phyloP scores from a whole-genome alignment of 1,140 invertebrate genomes.

The Ceratoteleas bidentatus region DNA sequence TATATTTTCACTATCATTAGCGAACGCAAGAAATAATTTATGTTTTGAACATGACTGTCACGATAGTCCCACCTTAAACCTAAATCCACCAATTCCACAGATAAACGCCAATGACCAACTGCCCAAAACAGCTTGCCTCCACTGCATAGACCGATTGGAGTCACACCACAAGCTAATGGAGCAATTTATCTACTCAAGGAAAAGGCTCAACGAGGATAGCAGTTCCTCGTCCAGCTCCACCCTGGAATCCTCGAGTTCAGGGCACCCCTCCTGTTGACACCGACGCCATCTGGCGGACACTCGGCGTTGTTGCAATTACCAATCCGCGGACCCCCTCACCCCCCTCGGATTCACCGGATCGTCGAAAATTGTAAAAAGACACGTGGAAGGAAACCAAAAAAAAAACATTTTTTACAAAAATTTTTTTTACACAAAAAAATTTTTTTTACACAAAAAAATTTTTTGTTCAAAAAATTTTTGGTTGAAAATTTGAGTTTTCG shows the following conservation, averaged over 20 bases:
- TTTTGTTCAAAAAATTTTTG: no score
- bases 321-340: slow-evolving; percentile 25
- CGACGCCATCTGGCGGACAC: background rate
- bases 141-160: slow-evolving; percentile 86
- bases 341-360: slow-evolving; percentile 17
- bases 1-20: no score
- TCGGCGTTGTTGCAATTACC: slow-evolving; percentile 30
- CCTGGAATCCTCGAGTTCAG: slow-evolving; percentile 72
- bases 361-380: slow-evolving; percentile 27
- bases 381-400: no score
- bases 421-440: no score
- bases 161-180: slow-evolving; percentile 86
- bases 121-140: slow-evolving; percentile 88
- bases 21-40: no score
- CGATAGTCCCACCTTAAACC: no score
- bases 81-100: slow-evolving; percentile 72
- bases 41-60: no score
- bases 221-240: slow-evolving; percentile 68
- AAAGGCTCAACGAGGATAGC: slow-evolving; percentile 71
- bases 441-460: no score
- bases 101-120: slow-evolving; percentile 87
- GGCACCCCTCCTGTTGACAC: slow-evolving; percentile 75
- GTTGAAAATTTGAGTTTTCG: no score
- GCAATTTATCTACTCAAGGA: slow-evolving; percentile 80
- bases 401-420: no score